Evolutionary conservation across 2,888 invertebrate genomes (phyloP), one percentile per base, ranked within the genome.

Genomic region (Cenopis cana): DNA sequence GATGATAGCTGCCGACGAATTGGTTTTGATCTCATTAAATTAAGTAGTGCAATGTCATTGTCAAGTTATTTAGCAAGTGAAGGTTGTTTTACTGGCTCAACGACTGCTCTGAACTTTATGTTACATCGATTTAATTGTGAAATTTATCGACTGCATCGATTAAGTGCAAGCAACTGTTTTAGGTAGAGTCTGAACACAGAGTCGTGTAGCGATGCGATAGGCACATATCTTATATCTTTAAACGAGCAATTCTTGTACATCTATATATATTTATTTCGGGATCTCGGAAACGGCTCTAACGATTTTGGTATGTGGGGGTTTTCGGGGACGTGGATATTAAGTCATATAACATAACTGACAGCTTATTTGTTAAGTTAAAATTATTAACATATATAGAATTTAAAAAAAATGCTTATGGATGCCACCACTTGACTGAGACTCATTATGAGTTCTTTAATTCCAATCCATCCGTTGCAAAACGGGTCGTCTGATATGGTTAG

Each of bases 11-110:
- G 17, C 50, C 38, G 38, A 49, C 33, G 54, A 56, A 38, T 69
- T 69, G n/a, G 49, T 29, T 70, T 66, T 66, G 71, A 61, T 61
- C 71, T 66, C 61, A 61, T 67, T 71, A 55, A 70, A 55, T 33
- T 29, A 71, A 71, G 60, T 56, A 71, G 71, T 41, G 66, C 66
- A 71, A 71, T 71, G 67, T 71, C 71, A 71, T 60, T 71, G 71
- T 71, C 71, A 71, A 69, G 65, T 54, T 65, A 66, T 66, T 60
- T 36, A 60, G 50, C 29, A 60, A 70, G 55, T 60, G 70, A 71
- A 71, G 70, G 70, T 61, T 60, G 55, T 33, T 46, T 69, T 62
- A 36, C 38, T 49, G 55, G 55, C 50, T 62, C 52, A 66, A 66
- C 33, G 56, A 56, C 46, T 55, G 29, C 60, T 46, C 24, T 36